Base-by-base conservation (phyloP, 2,797 vertebrate genomes). In the Semotilus atromaculatus region DNA sequence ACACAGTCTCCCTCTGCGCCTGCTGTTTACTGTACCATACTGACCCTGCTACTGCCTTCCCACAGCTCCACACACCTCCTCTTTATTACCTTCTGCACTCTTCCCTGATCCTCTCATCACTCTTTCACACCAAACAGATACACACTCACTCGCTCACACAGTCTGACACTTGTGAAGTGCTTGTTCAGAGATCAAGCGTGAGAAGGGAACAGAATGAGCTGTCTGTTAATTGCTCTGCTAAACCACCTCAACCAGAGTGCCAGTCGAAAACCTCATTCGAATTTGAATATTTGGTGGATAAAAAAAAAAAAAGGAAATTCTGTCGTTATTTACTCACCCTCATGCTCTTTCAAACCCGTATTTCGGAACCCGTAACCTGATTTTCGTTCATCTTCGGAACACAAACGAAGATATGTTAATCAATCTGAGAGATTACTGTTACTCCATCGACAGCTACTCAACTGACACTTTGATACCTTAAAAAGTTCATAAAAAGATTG, bases 91-190 rank as follows among this genome's bases (percentile, higher is more conserved):
- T 68, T 70, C 67, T 75, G 60, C 71, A 66, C 71, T 45, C 43
- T 36, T 66, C 45, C 62, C 60, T 55, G 73, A 55, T 70, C 66
- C 23, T 26, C 71, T 74, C 71, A 74, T 51, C 40, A 48, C 67
- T 64, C 29, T 64, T 72, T 80, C 67, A 64, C 76, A 80, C 73
- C 53, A 80, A 58, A 80, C 83, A 84, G 64, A 84, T 58, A 80
- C 67, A 31, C 48, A 26, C 68, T 43, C 40, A 51, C 62, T 67
- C 29, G 6, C 62, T 34, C 51, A 16, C 53, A 62, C 31, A 64
- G 29, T 78, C 75, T 75, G 62, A 76, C 77, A 76, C 48, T 60
- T 58, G 73, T 74, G 73, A 84, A 84, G 82, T 43, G 82, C 48
- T 29, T 83, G 82, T 77, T 81, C 31, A 81, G 77, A 48, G 60